Conservation (phyloP, 2,113 vertebrate species). For the Cryptomyrus ogoouensis region DNA sequence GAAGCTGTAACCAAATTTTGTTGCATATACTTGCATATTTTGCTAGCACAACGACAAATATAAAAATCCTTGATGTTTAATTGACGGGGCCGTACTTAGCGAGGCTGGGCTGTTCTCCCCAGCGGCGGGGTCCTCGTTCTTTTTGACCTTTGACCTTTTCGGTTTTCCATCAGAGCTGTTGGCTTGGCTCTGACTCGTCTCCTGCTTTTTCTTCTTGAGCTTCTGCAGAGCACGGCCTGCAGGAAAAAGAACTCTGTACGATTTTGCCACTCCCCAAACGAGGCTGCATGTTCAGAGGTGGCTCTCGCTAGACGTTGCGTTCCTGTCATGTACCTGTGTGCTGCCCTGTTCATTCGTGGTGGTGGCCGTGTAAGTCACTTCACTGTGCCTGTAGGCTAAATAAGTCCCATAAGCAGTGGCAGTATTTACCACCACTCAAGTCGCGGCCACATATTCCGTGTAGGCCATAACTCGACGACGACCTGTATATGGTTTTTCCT, state of each 20-base stretch:
- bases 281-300: background rate
- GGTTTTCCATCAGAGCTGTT: conserved; percentile 29
- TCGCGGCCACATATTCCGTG: too few relatives aligned
- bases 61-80: background rate
- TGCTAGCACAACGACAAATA: background rate
- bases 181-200: conserved; percentile 13
- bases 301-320: background rate
- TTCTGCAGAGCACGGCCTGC: conserved; percentile 9
- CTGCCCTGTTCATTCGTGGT: background rate
- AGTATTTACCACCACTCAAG: background rate
- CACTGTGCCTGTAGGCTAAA: background rate
- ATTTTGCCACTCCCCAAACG: background rate
- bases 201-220: conserved; percentile 33
- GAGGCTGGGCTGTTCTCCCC: conserved; percentile 20
- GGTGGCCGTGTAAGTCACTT: background rate
- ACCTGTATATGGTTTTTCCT: background rate
- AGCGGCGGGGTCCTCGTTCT: conserved; percentile 20
- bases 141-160: conserved; percentile 33
- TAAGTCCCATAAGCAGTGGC: background rate
- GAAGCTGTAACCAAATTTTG: background rate
- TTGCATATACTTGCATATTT: background rate
- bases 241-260: background rate
- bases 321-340: background rate
- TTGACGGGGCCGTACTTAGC: background rate
- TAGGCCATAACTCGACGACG: background rate